Evolutionary conservation across 92 coral and sea anemone genomes (phyloP).

Genomic region (Epizoanthus illoricatus): DNA sequence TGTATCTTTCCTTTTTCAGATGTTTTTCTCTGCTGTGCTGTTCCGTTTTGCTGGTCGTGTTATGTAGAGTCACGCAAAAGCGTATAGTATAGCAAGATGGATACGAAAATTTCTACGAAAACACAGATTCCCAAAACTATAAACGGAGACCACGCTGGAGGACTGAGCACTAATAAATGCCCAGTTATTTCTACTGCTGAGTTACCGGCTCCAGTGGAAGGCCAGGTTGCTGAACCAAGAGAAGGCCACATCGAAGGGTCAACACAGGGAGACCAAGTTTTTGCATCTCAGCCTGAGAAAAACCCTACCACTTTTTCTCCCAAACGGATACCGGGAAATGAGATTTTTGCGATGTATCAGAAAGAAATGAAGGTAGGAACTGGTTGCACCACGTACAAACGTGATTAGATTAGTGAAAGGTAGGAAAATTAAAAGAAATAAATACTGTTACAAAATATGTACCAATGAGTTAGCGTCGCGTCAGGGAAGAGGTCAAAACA

Average conservation of each 20-base stretch:
- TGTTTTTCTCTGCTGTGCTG: too few species aligned
- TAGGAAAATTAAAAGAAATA: too few species aligned
- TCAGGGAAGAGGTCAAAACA: too few species aligned
- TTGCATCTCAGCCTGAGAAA: not conserved
- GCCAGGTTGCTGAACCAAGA: not conserved
- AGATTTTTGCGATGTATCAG: not conserved
- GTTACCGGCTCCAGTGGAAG: not conserved
- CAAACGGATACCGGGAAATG: not conserved
- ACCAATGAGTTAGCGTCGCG: too few species aligned
- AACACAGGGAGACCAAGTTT: not conserved
- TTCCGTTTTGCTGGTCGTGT: too few species aligned
- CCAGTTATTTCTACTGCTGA: not conserved
- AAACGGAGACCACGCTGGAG: not conserved
- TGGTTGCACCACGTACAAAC: not conserved
- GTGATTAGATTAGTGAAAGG: not conserved
- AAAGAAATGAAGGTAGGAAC: not conserved
- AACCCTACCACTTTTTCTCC: not conserved
- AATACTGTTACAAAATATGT: too few species aligned
- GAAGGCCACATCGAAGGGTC: too few species aligned
- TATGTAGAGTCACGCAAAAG: too few species aligned
- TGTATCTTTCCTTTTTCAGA: too few species aligned
- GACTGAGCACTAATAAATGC: not conserved
- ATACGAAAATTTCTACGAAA: too few species aligned
- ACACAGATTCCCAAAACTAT: too few species aligned
- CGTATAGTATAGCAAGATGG: too few species aligned